phyloP scores from a whole-genome alignment of 2,888 invertebrate species.

The Folsomia manolachei region DNA sequence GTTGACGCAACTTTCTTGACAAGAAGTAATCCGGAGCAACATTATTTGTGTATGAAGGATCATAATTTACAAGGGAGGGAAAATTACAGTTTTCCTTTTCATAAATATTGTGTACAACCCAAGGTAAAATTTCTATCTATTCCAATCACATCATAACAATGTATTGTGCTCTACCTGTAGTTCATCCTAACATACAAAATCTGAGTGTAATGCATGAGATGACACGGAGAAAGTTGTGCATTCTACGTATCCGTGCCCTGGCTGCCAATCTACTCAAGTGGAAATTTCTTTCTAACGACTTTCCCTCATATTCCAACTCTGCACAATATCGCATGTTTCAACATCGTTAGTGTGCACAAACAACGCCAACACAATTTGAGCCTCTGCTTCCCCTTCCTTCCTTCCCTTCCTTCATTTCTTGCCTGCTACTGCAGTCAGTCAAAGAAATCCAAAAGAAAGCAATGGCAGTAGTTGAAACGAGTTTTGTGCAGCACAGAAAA shows the following conservation, averaged over 20 bases:
- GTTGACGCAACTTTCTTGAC: neutral
- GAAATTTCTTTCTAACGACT: constrained; percentile 43
- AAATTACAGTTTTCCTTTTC: neutral
- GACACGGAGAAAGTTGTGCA: constrained; percentile 3
- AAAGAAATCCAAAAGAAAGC: neutral
- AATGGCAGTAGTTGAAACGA: too few relatives aligned
- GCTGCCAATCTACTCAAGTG: constrained; percentile 35
- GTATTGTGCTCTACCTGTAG: neutral
- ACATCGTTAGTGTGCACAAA: constrained; percentile 31
- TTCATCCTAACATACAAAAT: neutral
- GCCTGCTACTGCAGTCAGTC: neutral
- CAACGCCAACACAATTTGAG: constrained; percentile 21
- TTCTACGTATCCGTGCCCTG: neutral
- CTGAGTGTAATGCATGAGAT: neutral
- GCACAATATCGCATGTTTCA: constrained; percentile 33
- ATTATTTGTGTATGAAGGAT: neutral
- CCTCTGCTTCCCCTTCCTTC: constrained; percentile 20
- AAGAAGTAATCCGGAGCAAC: neutral
- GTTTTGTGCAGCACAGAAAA: neutral
- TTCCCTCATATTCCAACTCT: constrained; percentile 23
- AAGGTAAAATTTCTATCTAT: too few relatives aligned
- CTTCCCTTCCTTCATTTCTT: constrained; percentile 1
- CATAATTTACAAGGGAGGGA: neutral
- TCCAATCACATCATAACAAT: constrained; percentile 19
- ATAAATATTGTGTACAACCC: neutral